Evolutionary conservation across 2,888 invertebrate species (phyloP).

Genomic region (Drosophila tanythrix): DNA sequence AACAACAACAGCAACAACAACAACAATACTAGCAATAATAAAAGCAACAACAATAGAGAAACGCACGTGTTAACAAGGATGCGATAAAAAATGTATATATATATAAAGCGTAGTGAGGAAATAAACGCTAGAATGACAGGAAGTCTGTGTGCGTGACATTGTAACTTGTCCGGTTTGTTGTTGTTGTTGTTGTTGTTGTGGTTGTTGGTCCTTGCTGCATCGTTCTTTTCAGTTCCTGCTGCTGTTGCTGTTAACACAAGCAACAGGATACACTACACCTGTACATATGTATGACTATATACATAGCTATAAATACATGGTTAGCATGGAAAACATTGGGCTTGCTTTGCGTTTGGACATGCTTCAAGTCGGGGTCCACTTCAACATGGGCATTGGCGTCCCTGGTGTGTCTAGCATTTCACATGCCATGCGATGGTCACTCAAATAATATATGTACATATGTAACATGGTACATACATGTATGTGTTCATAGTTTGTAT

Average conservation of each 20-base stretch:
- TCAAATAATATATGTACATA: constrained; percentile 12
- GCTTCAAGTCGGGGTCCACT: constrained; percentile 27
- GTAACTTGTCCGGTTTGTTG: constrained; percentile 50
- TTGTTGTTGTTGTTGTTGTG: not conserved
- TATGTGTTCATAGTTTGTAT: not conserved
- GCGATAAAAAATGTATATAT: constrained; percentile 54
- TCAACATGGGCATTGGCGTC: constrained; percentile 21
- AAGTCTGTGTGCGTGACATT: constrained; percentile 80
- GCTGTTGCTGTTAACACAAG: constrained; percentile 34
- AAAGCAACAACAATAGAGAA: constrained; percentile 45
- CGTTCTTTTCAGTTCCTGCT: constrained; percentile 1
- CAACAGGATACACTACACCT: constrained; percentile 57
- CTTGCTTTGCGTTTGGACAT: constrained; percentile 33
- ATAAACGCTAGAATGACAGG: constrained; percentile 77
- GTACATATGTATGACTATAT: constrained; percentile 20
- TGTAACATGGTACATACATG: not conserved
- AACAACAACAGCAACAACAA: constrained; percentile 3
- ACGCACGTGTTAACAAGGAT: constrained; percentile 78
- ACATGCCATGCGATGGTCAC: constrained; percentile 44
- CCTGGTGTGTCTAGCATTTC: constrained; percentile 38
- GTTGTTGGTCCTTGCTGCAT: constrained; percentile 17
- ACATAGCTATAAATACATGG: constrained; percentile 5
- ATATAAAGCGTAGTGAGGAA: constrained; percentile 64
- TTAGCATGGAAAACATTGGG: constrained; percentile 20
- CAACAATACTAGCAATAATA: constrained; percentile 29